Percentiles rank a stretch among this genome's conserved stretches.
These are phyloP conservation scores for Nephrotoma flavescens DNA, from an alignment of 2,888 invertebrate species.

Conservation along the genomic window DNA sequence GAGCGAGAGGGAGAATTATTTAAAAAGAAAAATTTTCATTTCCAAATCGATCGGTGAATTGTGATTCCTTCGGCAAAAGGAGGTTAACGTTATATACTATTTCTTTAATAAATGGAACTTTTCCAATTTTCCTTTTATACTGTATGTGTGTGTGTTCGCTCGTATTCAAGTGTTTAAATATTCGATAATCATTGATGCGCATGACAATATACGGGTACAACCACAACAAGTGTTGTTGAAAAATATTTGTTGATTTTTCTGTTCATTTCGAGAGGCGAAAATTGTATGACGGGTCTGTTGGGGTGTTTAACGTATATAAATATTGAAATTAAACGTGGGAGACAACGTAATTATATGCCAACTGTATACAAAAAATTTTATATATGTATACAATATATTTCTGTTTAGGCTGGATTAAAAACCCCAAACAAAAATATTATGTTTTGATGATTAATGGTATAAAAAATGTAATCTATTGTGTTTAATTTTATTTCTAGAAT, in stretches of 20 bases:
- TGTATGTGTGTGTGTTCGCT: not conserved
- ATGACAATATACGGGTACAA: not conserved
- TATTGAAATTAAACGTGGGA: not conserved
- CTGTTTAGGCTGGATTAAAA: not conserved
- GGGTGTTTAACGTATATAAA: not conserved
- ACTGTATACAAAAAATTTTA: not conserved
- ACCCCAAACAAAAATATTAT: not conserved
- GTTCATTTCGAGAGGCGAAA: not conserved
- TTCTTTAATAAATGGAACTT: not conserved
- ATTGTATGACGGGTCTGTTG: not conserved
- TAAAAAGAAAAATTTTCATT: not conserved
- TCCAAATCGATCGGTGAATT: not conserved
- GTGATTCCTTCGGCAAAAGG: not conserved
- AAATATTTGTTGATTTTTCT: not conserved
- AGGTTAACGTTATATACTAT: not conserved
- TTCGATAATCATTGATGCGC: not conserved
- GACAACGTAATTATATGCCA: not conserved
- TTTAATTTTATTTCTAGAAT: not conserved
- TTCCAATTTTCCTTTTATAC: not conserved
- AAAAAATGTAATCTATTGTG: not conserved
- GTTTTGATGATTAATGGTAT: not conserved
- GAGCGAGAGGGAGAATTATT: not conserved
- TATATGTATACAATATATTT: not conserved
- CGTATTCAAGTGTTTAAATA: not conserved
- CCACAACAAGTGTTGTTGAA: not conserved